A percentile compares a stretch with the other conserved stretches of the same genome.
Conservation (phyloP, 2,888 invertebrate genomes). For the Calephelis perditalis region DNA sequence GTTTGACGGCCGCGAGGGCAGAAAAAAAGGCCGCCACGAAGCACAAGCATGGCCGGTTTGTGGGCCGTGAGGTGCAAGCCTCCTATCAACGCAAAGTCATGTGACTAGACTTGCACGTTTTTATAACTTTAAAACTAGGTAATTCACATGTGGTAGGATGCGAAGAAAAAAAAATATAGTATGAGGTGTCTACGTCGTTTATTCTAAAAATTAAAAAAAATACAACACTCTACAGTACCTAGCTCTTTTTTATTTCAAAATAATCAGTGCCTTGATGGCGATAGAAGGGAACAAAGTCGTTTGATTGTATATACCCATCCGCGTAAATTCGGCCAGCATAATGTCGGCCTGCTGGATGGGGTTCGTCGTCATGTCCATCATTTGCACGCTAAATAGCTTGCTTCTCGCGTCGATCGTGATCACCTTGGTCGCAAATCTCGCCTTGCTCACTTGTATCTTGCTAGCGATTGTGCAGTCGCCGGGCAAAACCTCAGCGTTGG, state of each 20-base stretch:
- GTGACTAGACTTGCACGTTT: too few relatives aligned
- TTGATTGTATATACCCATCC: not conserved
- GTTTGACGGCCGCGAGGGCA: too few relatives aligned
- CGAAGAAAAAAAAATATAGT: too few relatives aligned
- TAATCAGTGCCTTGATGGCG: conserved; percentile 5
- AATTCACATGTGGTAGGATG: too few relatives aligned
- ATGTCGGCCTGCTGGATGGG: not conserved
- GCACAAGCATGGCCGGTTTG: too few relatives aligned
- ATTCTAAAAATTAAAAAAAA: too few relatives aligned
- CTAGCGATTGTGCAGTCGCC: not conserved
- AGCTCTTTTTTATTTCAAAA: not conserved
- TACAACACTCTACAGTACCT: too few relatives aligned
- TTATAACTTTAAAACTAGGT: too few relatives aligned
- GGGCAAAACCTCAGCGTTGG: not conserved
- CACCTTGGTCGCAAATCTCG: conserved; percentile 3
- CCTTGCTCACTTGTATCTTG: conserved; percentile 11
- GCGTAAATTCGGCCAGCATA: conserved; percentile 12
- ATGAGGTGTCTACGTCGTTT: too few relatives aligned
- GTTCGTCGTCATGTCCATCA: not conserved
- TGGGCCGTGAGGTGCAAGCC: too few relatives aligned
- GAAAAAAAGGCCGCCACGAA: too few relatives aligned
- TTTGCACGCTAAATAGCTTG: not conserved
- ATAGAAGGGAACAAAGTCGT: not conserved
- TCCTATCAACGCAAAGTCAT: too few relatives aligned
- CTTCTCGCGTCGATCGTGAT: conserved; percentile 1